phyloP scores from a whole-genome alignment of 2,888 invertebrate genomes.

The Amaurobius ferox region DNA sequence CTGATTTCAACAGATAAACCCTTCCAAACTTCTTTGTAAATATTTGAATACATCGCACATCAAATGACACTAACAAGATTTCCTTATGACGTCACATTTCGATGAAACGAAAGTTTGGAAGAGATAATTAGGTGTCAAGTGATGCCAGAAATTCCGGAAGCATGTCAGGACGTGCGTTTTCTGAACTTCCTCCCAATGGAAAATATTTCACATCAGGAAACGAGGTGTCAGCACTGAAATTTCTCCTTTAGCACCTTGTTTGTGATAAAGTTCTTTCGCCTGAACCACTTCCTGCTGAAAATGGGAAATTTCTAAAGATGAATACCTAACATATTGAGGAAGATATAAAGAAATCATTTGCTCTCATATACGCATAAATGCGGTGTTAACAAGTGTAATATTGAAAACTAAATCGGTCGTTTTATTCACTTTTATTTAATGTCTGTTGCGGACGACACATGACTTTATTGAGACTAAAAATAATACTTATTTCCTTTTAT shows the following conservation, averaged over 20 bases:
- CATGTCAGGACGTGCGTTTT: slow-evolving; percentile 49
- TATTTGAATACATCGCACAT: background rate
- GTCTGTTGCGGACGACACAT: too few relatives aligned
- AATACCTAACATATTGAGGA: slow-evolving; percentile 19
- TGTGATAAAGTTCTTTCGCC: slow-evolving; percentile 38
- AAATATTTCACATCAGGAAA: slow-evolving; percentile 64
- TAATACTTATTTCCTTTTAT: too few relatives aligned
- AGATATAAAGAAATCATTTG: too few relatives aligned
- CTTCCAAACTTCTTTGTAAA: too few relatives aligned
- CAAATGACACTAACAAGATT: slow-evolving; percentile 30
- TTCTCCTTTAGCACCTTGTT: slow-evolving; percentile 41
- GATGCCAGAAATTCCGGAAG: slow-evolving; percentile 58
- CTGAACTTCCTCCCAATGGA: slow-evolving; percentile 61
- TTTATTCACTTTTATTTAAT: too few relatives aligned
- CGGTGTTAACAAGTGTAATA: too few relatives aligned
- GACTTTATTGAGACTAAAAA: too few relatives aligned
- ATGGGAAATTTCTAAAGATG: slow-evolving; percentile 5
- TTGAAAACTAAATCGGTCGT: too few relatives aligned
- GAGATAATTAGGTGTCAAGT: slow-evolving; percentile 69
- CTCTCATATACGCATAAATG: too few relatives aligned
- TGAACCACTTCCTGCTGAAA: slow-evolving; percentile 24
- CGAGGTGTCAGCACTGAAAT: slow-evolving; percentile 44
- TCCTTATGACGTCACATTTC: slow-evolving; percentile 38
- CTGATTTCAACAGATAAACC: too few relatives aligned
- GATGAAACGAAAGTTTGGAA: slow-evolving; percentile 57